Evolutionary conservation across 2,797 vertebrate genomes (phyloP).

Genomic region (Gila robusta): DNA sequence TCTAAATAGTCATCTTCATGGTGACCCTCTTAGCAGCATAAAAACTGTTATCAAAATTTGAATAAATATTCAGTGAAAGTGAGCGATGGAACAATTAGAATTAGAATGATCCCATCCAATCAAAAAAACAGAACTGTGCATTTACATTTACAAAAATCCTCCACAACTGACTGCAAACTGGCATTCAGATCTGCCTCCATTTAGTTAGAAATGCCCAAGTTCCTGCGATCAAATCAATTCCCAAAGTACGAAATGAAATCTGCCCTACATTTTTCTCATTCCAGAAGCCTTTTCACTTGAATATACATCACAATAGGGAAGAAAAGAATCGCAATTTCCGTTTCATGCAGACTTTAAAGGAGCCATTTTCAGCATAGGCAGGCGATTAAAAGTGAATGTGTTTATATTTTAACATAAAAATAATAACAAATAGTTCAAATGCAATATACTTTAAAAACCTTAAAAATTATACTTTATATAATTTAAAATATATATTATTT

Average conservation of each 20-base stretch:
- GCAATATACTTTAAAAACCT: background rate
- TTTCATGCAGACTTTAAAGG: background rate
- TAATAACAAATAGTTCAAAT: background rate
- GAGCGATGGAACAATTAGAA: background rate
- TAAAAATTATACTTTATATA: too few species aligned
- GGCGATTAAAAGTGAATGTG: background rate
- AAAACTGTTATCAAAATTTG: background rate
- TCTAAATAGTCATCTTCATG: background rate
- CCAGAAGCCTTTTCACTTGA: background rate
- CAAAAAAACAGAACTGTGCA: background rate
- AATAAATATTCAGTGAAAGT: constrained; percentile 21
- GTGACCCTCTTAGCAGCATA: background rate
- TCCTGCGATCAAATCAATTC: background rate
- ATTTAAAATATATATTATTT: too few species aligned
- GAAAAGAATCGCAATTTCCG: background rate
- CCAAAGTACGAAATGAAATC: background rate
- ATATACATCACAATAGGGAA: background rate
- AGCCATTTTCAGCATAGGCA: background rate
- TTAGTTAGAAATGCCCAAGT: background rate
- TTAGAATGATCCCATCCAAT: background rate
- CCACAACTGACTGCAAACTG: too few species aligned
- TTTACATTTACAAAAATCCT: too few species aligned
- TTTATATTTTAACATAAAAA: background rate
- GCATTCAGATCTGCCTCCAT: too few species aligned
- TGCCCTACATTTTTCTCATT: background rate